Percentiles rank a stretch among this genome's conserved stretches.
phyloP scores from a whole-genome alignment of 2,113 vertebrate species.

The human (Homo sapiens) region DNA sequence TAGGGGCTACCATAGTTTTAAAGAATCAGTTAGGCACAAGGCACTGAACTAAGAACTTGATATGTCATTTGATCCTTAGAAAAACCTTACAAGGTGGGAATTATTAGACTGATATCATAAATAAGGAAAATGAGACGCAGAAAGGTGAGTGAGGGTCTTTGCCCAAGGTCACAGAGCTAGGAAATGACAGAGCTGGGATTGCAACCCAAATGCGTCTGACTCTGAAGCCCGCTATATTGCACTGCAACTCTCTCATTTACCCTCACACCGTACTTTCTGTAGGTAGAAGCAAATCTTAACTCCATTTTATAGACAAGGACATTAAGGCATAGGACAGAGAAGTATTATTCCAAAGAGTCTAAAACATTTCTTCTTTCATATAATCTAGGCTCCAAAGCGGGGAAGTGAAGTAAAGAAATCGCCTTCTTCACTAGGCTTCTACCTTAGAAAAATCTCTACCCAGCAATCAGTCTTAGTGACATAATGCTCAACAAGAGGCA shows the following conservation, averaged over 20 bases:
- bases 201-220: neutral
- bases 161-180: neutral
- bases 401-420: constrained; percentile 8
- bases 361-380: neutral
- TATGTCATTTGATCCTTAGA: neutral
- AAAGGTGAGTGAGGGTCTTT: neutral
- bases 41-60: neutral
- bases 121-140: neutral
- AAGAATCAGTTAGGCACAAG: neutral
- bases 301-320: neutral
- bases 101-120: neutral
- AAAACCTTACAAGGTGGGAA: neutral
- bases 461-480: neutral
- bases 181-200: constrained; percentile 6
- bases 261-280: neutral
- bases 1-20: neutral
- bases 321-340: constrained; percentile 13
- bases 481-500: neutral
- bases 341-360: neutral
- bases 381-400: neutral
- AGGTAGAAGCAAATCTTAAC: neutral
- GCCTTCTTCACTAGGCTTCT: neutral
- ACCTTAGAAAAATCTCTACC: constrained; percentile 6
- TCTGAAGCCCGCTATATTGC: neutral
- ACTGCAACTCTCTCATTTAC: neutral